These are phyloP conservation scores for Petrocephalus microphthalmus DNA, from an alignment of 2,113 vertebrate genomes.

Conservation along the genomic window DNA sequence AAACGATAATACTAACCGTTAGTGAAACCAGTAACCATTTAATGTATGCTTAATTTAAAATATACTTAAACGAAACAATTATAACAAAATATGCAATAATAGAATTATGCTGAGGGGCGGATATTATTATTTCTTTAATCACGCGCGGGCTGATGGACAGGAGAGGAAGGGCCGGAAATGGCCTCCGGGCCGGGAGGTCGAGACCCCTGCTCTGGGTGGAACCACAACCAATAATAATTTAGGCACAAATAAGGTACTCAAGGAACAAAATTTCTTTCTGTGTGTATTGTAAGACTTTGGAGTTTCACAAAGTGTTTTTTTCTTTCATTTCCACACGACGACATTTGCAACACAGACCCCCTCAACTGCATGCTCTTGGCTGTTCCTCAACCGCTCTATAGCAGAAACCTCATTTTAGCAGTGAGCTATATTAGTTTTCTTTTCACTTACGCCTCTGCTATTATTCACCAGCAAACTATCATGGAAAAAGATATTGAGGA, in stretches of 20 bases:
- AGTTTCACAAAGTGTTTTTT: not conserved
- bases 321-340: not conserved
- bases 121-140: too few species aligned
- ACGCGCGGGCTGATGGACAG: too few species aligned
- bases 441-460: not conserved
- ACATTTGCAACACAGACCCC: not conserved
- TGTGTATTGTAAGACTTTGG: not conserved
- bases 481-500: not conserved
- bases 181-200: too few species aligned
- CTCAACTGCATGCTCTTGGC: not conserved
- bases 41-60: too few species aligned
- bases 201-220: not conserved
- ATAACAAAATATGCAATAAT: too few species aligned
- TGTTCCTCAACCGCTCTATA: not conserved
- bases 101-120: too few species aligned
- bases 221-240: not conserved
- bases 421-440: not conserved
- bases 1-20: too few species aligned
- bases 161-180: too few species aligned
- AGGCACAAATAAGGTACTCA: not conserved
- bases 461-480: not conserved
- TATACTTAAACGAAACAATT: too few species aligned
- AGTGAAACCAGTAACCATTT: too few species aligned
- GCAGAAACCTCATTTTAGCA: not conserved
- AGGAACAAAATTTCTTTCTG: not conserved